Evolutionary conservation across 1,140 invertebrate genomes (phyloP).

Genomic region (Drepana arcuata): DNA sequence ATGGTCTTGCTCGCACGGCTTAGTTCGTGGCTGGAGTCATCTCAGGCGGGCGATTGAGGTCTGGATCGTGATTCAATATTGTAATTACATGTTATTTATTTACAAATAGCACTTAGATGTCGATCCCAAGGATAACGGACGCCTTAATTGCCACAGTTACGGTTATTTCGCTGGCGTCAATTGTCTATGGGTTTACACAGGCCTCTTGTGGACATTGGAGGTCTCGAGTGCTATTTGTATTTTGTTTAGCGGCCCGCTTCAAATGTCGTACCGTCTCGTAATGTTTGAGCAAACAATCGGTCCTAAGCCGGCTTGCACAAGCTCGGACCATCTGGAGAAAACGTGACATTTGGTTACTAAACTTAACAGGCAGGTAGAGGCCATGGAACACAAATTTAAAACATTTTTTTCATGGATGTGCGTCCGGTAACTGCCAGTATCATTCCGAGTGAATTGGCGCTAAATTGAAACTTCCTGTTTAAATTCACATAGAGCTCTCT

Average conservation of each 20-base stretch:
- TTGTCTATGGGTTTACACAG: constrained; percentile 44
- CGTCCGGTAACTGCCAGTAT: constrained; percentile 44
- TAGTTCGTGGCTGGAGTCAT: constrained; percentile 50
- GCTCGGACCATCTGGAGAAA: constrained; percentile 61
- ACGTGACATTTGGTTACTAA: constrained; percentile 51
- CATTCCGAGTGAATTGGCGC: constrained; percentile 63
- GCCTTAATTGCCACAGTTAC: constrained; percentile 57
- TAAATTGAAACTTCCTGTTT: constrained; percentile 69
- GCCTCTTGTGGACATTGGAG: constrained; percentile 44
- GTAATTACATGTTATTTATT: constrained; percentile 61
- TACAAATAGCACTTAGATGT: constrained; percentile 37
- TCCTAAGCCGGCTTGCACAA: constrained; percentile 57
- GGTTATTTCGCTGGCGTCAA: constrained; percentile 40
- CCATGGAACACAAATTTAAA: constrained; percentile 44
- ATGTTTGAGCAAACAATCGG: constrained; percentile 60
- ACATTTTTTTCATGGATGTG: constrained; percentile 44
- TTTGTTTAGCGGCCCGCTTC: constrained; percentile 65
- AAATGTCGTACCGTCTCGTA: constrained; percentile 67
- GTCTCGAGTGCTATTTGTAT: constrained; percentile 60
- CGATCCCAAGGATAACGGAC: constrained; percentile 56
- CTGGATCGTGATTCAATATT: constrained; percentile 58
- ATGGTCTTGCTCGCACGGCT: constrained; percentile 33
- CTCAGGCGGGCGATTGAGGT: constrained; percentile 38
- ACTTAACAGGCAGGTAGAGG: constrained; percentile 31
- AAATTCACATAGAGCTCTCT: constrained; percentile 53